Evolutionary conservation across 2,113 vertebrate genomes (phyloP), one percentile per base, ranked within the genome.

Genomic region (Caranx melampygus): DNA sequence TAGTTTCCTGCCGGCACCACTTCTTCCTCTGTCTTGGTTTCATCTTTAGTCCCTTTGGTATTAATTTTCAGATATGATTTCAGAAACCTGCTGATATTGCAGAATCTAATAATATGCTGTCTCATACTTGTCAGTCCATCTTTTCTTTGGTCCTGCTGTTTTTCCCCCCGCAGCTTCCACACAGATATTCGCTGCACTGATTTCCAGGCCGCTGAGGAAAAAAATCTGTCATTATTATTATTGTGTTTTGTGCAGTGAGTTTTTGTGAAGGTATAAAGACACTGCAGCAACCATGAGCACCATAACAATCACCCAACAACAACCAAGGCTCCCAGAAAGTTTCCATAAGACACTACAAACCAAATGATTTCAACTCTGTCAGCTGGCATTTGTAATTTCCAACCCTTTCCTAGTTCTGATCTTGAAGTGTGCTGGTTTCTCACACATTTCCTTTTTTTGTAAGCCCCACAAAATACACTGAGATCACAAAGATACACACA

Each of bases 1-100:
- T 47, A 44, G 1, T 37, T 12, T 63, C 20, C 64, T 77, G 54
- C 44, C 34, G 55, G 55, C 20, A 40, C 15, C 40, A 42, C 16
- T 51, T 42, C 65, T 21, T 44, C 18, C 8, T 51, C 62, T 3
- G 0, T 31, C 31, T 69, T 33, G n/a, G 18, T 58, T 52, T 70
- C n/a, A 31, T 49, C 57, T 66, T 40, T 59, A 45, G 63, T 69
- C 44, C 61, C 42, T 6, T 63, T 20, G 77, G 6, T 61, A 4
- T 51, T 45, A 31, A 80, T 52, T 44, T 34, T 52, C n/a, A 69
- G 20, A 69, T 49, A 21, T 60, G 26, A 52, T 54, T 73, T 37
- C 21, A 67, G 44, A 70, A 51, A 58, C 5, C 6, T 33, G n/a
- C 57, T 33, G 7, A 65, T 71, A 35, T 18, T 2, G 12, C 52